Evolutionary conservation across 92 coral and sea anemone genomes (phyloP), one percentile per base, ranked within the genome.

Genomic region (Metridium senile): DNA sequence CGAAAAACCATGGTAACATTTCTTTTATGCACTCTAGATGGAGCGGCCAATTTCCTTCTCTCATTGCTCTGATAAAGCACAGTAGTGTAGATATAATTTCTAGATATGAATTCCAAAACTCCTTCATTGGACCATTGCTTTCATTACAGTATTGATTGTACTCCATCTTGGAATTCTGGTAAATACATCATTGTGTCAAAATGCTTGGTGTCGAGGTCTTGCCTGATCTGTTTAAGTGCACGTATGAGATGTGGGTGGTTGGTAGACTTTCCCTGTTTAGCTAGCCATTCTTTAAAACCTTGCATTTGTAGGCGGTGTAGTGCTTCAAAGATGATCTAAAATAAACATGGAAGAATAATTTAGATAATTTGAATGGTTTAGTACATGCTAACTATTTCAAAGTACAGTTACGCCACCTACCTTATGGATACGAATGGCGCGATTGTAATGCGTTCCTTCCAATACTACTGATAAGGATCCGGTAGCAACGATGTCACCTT

Each of bases 61-160:
- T n/a, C n/a, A n/a, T n/a, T n/a, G n/a, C n/a, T n/a, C n/a, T n/a
- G n/a, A n/a, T n/a, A n/a, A n/a, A n/a, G n/a, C n/a, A n/a, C n/a
- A n/a, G n/a, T n/a, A n/a, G n/a, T n/a, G n/a, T n/a, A n/a, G n/a
- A n/a, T n/a, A n/a, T n/a, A n/a, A 45, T 45, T 45, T 45, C 51
- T 61, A 84, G 39, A 74, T 79, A 84, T 1, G 69, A 19, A 56
- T 46, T 79, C 85, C 80, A 79, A 27, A 65, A 79, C 75, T 70
- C 13, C 43, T 62, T 76, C 52, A 86, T 64, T 30, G 77, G 87
- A 39, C 87, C 91, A 45, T 45, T 82, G 58, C 76, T 71, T 19
- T 71, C 79, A 53, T 62, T 62, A 28, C 80, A 61, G 63, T 28
- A 81, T 26, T 54, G 53, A 27, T 32, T 54, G 63, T 67, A 32